phyloP scores from a whole-genome alignment of 2,888 invertebrate species.

The Polia nebulosa region DNA sequence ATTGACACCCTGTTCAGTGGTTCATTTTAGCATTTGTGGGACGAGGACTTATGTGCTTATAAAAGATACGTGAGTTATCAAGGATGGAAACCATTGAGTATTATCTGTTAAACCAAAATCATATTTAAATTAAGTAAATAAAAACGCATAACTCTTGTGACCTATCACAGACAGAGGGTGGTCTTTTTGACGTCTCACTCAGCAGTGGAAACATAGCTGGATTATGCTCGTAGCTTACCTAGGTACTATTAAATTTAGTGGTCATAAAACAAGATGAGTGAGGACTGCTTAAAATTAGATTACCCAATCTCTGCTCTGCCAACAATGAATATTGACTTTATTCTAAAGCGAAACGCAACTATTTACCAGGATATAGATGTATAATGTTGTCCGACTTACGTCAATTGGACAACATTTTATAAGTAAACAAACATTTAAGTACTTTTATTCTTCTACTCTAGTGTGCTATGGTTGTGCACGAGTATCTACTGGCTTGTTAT shows the following conservation, averaged over 20 bases:
- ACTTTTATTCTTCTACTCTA: constrained; percentile 9
- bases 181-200: neutral
- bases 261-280: neutral
- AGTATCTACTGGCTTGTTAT: constrained; percentile 68
- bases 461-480: constrained; percentile 1
- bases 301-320: neutral
- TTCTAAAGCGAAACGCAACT: constrained; percentile 13
- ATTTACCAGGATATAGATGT: constrained; percentile 11
- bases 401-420: constrained; percentile 14
- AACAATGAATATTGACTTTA: constrained; percentile 5
- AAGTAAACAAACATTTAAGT: constrained; percentile 24
- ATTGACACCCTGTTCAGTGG: constrained; percentile 32
- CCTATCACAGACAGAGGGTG: neutral
- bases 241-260: neutral
- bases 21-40: constrained; percentile 8
- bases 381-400: neutral
- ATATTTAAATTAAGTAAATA: neutral
- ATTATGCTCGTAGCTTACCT: neutral
- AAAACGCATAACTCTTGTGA: too few relatives aligned
- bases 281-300: neutral
- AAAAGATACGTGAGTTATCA: neutral
- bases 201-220: neutral
- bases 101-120: neutral
- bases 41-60: neutral
- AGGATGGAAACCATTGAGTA: neutral